Conservation (phyloP, 2,113 vertebrate genomes). For the Pandion haliaetus region DNA sequence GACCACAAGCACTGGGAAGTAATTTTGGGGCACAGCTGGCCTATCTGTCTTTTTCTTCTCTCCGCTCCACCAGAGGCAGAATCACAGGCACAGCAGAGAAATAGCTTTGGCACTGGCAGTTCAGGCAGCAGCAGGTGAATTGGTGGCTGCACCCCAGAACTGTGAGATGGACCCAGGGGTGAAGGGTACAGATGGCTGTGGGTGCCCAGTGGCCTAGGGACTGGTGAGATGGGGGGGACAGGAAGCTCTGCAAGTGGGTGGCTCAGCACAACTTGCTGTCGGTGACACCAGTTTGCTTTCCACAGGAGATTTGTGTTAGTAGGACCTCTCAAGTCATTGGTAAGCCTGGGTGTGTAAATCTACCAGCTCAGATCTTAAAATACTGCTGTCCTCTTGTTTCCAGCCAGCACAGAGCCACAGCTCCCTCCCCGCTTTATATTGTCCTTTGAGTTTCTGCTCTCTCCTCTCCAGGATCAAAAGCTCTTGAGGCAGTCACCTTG, state of each 20-base stretch:
- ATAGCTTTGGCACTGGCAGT: background rate
- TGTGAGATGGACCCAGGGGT: rapidly evolving
- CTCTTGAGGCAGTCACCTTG: rapidly evolving
- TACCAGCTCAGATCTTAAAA: background rate
- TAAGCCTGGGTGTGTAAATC: background rate
- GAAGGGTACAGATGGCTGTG: background rate
- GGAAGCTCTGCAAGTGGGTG: background rate
- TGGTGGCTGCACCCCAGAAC: background rate
- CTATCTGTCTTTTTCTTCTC: background rate
- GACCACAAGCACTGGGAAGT: background rate
- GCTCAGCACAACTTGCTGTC: background rate
- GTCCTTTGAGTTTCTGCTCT: background rate
- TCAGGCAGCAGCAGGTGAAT: background rate
- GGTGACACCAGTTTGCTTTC: background rate
- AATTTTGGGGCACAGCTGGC: background rate
- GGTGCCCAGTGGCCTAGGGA: background rate
- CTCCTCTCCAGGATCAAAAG: background rate
- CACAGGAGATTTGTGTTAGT: background rate
- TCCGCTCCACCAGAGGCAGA: background rate
- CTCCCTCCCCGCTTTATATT: background rate
- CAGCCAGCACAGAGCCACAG: background rate
- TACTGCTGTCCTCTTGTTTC: background rate
- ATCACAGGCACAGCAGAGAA: background rate
- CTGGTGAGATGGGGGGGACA: background rate
- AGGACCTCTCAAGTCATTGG: rapidly evolving